Conservation (phyloP, 2,888 invertebrate genomes). For the Chloroclysta siterata region DNA sequence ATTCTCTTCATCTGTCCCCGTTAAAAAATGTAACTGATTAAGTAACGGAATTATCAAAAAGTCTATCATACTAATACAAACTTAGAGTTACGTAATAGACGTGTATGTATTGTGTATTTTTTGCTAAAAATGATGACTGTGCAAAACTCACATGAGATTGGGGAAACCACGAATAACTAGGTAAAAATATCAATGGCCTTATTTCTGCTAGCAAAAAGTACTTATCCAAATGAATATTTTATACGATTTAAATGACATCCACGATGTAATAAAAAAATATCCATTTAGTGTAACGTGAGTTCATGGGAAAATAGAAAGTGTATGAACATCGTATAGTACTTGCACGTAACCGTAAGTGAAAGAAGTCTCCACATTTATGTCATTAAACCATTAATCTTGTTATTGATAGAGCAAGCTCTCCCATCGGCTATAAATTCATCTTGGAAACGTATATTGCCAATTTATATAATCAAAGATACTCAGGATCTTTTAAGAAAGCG, state of each 20-base stretch:
- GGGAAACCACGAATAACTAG: no score
- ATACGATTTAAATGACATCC: background rate
- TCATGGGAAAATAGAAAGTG: slow-evolving; percentile 61
- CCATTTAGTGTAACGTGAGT: slow-evolving; percentile 2
- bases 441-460: background rate
- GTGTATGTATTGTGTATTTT: no score
- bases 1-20: slow-evolving; percentile 9
- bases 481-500: no score
- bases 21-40: background rate
- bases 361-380: slow-evolving; percentile 22
- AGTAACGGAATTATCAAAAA: background rate
- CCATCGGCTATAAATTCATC: background rate
- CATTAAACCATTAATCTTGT: slow-evolving; percentile 27
- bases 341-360: slow-evolving; percentile 31
- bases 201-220: background rate
- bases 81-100: no score
- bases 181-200: background rate
- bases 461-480: no score
- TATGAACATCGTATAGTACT: slow-evolving; percentile 40
- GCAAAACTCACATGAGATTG: no score
- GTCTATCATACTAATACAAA: background rate
- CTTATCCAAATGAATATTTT: background rate
- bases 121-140: no score
- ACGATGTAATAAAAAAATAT: background rate
- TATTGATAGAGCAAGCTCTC: slow-evolving; percentile 20